Evolutionary conservation across 64 coral and sea anemone genomes (phyloP).

Genomic region (Acropora yongei): DNA sequence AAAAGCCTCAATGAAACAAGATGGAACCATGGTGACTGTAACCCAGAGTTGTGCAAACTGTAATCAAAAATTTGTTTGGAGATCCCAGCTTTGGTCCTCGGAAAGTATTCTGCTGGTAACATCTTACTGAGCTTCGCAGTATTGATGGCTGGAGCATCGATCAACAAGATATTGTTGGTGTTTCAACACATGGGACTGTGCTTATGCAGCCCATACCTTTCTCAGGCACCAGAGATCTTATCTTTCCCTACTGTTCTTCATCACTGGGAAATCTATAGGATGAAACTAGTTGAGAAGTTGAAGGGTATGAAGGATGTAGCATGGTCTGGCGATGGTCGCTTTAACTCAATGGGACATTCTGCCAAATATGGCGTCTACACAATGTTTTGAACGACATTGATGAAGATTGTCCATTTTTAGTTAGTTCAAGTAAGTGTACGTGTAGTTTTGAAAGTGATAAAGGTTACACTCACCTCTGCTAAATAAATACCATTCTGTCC

Average conservation of each 20-base stretch:
- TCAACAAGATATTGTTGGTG: constrained; percentile 14
- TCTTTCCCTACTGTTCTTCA: neutral
- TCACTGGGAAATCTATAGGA: constrained; percentile 35
- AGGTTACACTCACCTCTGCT: neutral
- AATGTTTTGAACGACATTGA: constrained; percentile 37
- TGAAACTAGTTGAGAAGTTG: neutral
- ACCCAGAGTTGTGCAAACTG: constrained; percentile 7
- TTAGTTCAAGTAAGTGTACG: constrained; percentile 41
- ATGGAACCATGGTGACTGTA: neutral
- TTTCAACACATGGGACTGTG: neutral
- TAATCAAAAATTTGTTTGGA: neutral
- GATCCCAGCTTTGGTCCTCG: neutral
- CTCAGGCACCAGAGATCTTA: neutral
- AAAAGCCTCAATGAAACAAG: neutral
- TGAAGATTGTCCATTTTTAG: constrained; percentile 66
- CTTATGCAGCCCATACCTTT: neutral
- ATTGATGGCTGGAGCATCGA: neutral
- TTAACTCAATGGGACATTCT: no score
- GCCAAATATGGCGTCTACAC: constrained; percentile 30
- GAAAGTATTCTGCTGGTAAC: no score
- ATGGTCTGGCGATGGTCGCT: no score
- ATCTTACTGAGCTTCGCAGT: no score
- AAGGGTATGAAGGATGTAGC: constrained; percentile 6
- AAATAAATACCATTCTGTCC: neutral
- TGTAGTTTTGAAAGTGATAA: neutral